phyloP scores from a whole-genome alignment of 2,113 vertebrate genomes.

The Camelus bactrianus region DNA sequence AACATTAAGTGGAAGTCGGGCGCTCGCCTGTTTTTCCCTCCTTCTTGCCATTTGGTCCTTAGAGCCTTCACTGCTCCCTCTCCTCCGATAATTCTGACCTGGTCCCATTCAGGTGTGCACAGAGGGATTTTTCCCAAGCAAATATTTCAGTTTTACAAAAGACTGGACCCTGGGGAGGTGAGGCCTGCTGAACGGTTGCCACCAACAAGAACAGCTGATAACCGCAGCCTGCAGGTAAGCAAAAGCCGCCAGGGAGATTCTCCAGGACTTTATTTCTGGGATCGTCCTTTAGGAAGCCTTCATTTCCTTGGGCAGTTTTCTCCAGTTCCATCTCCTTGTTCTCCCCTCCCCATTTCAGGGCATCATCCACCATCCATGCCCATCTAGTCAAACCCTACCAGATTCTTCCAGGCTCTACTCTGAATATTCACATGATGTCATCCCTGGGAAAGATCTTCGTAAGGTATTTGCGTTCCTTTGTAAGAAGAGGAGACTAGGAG shows the following conservation, averaged over 20 bases:
- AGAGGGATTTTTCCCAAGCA: neutral
- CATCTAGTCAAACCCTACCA: neutral
- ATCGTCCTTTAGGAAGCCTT: neutral
- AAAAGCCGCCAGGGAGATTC: neutral
- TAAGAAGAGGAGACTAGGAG: neutral
- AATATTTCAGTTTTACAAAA: no score
- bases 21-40: rapidly evolving
- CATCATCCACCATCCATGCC: rapidly evolving
- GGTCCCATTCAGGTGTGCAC: neutral
- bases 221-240: neutral
- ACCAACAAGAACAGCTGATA: no score
- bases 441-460: neutral
- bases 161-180: neutral
- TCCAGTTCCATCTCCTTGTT: rapidly evolving
- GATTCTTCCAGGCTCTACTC: neutral
- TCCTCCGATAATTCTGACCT: neutral
- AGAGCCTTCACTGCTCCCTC: rapidly evolving
- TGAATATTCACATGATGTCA: neutral
- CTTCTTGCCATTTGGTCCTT: no score
- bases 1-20: neutral
- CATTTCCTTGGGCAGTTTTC: neutral
- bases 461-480: no score
- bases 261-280: neutral
- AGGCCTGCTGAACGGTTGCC: neutral
- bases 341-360: neutral